Percentiles rank a stretch among this genome's conserved stretches.
phyloP scores from a whole-genome alignment of 1,140 invertebrate species.

The Micrasema minimum region DNA sequence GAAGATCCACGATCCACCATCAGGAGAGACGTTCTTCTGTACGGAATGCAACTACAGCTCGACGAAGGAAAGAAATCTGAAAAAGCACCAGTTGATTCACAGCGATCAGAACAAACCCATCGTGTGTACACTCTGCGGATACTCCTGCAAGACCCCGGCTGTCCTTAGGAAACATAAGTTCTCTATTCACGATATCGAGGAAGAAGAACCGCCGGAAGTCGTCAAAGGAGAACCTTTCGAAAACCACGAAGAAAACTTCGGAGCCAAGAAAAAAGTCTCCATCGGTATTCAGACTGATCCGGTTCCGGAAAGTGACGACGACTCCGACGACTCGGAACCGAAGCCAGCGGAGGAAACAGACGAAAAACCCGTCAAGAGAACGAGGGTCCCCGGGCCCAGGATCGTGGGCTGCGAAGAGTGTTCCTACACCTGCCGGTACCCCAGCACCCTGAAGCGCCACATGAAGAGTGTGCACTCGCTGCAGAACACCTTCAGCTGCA shows the following conservation, averaged over 20 bases:
- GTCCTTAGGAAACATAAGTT: constrained; percentile 26
- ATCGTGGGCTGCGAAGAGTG: constrained; percentile 30
- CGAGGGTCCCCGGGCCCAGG: constrained; percentile 7
- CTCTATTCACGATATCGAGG: constrained; percentile 20
- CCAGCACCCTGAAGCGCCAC: constrained; percentile 59
- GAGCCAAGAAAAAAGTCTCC: constrained; percentile 1
- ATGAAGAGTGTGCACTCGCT: constrained; percentile 64
- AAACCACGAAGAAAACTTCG: not conserved
- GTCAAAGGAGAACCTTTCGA: not conserved
- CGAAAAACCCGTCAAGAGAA: constrained; percentile 17
- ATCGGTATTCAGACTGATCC: constrained; percentile 32
- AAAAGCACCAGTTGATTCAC: constrained; percentile 25
- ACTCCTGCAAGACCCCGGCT: constrained; percentile 25
- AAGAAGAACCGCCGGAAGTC: constrained; percentile 3
- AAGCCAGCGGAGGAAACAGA: not conserved
- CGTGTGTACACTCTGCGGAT: constrained; percentile 23
- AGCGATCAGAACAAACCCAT: constrained; percentile 30
- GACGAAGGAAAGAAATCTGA: constrained; percentile 16
- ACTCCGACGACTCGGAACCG: not conserved
- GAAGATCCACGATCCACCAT: constrained; percentile 24
- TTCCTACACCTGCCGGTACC: constrained; percentile 13
- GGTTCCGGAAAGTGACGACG: constrained; percentile 12
- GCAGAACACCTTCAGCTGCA: constrained; percentile 64
- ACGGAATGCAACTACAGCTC: constrained; percentile 25
- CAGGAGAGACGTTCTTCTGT: constrained; percentile 28